A percentile compares a stretch with the other conserved stretches of the same genome.
Evolutionary conservation across 2,888 invertebrate species (phyloP).

Genomic region (Platycnemis pennipes): DNA sequence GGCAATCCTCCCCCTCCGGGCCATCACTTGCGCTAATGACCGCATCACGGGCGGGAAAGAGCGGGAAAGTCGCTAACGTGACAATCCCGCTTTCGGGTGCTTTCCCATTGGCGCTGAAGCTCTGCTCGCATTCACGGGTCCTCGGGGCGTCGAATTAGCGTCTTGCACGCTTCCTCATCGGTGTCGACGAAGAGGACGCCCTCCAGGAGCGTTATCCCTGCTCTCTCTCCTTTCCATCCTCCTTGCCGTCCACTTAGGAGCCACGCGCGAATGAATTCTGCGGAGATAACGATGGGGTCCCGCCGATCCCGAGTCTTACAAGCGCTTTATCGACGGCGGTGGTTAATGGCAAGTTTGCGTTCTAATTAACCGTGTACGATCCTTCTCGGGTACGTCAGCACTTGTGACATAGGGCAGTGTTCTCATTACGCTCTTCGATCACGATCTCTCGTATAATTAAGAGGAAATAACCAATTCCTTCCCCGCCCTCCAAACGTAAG

Average conservation of each 20-base stretch:
- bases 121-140: not conserved
- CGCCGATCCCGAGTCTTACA: not conserved
- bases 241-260: not conserved
- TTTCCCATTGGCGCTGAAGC: not conserved
- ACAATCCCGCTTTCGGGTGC: not conserved
- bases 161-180: not conserved
- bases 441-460: not conserved
- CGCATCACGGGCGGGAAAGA: not conserved
- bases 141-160: not conserved
- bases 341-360: not conserved
- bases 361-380: not conserved
- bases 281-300: not conserved
- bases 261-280: not conserved
- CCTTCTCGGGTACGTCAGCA: not conserved
- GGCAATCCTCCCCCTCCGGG: not conserved
- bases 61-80: not conserved
- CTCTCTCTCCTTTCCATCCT: not conserved
- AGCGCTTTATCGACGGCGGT: not conserved
- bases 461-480: too few species aligned
- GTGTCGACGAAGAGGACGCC: not conserved
- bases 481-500: too few species aligned
- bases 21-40: not conserved
- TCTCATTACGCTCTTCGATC: not conserved
- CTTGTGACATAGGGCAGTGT: not conserved
- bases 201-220: not conserved